phyloP scores from a whole-genome alignment of 1,140 invertebrate genomes.

The Microplitis mediator region DNA sequence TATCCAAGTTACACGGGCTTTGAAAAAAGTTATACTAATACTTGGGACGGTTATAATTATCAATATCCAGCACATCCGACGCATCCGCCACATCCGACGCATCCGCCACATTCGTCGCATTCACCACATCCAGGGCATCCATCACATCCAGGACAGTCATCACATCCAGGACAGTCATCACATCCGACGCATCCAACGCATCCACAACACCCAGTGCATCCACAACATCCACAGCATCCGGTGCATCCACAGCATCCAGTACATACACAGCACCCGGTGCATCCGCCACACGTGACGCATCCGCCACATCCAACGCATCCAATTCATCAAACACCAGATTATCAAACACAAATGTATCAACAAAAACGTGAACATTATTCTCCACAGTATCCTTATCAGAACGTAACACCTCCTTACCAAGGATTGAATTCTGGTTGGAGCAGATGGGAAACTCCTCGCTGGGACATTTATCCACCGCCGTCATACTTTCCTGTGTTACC shows the following conservation, averaged over 20 bases:
- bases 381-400: slow-evolving; percentile 55
- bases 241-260: slow-evolving; percentile 44
- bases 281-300: no score
- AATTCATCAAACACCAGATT: not conserved
- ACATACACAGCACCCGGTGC: slow-evolving; percentile 7
- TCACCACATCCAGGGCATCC: no score
- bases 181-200: no score
- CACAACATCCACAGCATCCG: slow-evolving; percentile 39
- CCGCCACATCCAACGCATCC: no score
- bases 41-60: slow-evolving; percentile 53
- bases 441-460: slow-evolving; percentile 49
- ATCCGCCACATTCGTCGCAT: no score
- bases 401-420: slow-evolving; percentile 47
- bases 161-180: no score
- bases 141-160: no score
- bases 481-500: slow-evolving; percentile 58
- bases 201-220: no score
- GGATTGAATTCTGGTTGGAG: slow-evolving; percentile 52
- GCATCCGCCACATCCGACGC: no score
- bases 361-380: slow-evolving; percentile 49
- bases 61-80: slow-evolving; percentile 38
- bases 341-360: slow-evolving; percentile 47
- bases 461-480: slow-evolving; percentile 54
- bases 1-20: slow-evolving; percentile 52
- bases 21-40: slow-evolving; percentile 51